Percentiles rank a stretch among this genome's conserved stretches.
Conservation (phyloP, 2,113 vertebrate species). For the Addax nasomaculatus region DNA sequence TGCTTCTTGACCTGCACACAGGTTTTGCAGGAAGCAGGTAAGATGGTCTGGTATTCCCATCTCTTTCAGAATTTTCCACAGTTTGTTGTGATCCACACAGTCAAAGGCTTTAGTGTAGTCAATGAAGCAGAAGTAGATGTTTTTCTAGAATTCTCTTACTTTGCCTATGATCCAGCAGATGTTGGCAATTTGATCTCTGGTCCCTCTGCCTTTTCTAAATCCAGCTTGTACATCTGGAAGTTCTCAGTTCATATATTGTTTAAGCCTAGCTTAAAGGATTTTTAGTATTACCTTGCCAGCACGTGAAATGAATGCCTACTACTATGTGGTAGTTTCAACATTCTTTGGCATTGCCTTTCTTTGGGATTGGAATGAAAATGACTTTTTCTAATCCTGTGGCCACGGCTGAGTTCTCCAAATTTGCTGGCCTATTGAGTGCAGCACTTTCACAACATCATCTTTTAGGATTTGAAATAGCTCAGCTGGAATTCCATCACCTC, state of each 20-base stretch:
- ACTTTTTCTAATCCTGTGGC: background rate
- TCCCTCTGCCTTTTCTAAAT: background rate
- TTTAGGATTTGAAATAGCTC: background rate
- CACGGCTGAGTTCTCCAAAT: background rate
- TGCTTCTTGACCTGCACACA: background rate
- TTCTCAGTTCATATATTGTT: background rate
- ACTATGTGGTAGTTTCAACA: background rate
- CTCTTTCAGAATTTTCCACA: background rate
- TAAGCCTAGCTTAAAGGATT: background rate
- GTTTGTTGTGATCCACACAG: background rate
- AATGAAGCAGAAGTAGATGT: background rate
- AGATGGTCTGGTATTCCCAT: background rate
- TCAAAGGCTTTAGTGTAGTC: background rate
- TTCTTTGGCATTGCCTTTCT: background rate
- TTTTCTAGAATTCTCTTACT: background rate
- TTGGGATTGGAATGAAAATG: background rate
- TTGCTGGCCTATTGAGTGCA: background rate
- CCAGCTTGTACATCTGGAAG: background rate
- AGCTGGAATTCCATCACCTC: background rate
- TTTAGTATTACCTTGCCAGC: background rate
- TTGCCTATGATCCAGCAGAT: background rate
- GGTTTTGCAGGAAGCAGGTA: background rate
- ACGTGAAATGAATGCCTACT: background rate
- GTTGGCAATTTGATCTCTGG: background rate
- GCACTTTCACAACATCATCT: background rate